These are phyloP conservation scores for Lindbergichthys nudifrons DNA, from an alignment of 2,797 vertebrate genomes.

Conservation along the genomic window DNA sequence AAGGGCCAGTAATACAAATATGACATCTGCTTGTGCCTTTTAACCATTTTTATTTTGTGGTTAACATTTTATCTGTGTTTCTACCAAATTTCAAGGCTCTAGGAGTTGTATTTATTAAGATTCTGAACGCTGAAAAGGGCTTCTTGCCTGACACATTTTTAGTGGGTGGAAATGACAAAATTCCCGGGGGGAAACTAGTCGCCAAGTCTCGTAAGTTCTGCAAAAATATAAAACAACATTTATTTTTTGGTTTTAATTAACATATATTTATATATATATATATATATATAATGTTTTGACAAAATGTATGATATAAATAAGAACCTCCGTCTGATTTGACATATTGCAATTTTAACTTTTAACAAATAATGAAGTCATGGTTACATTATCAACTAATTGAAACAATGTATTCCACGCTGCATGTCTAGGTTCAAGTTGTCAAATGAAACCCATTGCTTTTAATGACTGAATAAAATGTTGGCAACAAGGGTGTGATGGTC, in stretches of 20 bases:
- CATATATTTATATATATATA: too few relatives aligned
- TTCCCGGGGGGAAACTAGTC: too few relatives aligned
- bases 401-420: neutral
- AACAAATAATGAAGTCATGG: conserved; percentile 18
- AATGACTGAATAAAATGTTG: conserved; percentile 4
- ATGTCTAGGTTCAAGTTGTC: neutral
- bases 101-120: too few relatives aligned
- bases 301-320: neutral
- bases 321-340: neutral
- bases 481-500: too few relatives aligned
- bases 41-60: too few relatives aligned
- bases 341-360: neutral
- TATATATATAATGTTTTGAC: neutral
- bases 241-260: too few relatives aligned
- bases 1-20: neutral
- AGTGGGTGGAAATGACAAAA: neutral
- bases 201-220: too few relatives aligned
- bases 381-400: neutral
- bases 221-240: too few relatives aligned
- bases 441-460: neutral
- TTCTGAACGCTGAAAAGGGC: too few relatives aligned
- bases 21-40: neutral
- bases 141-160: too few relatives aligned
- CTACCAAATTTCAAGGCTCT: neutral
- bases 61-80: too few relatives aligned